phyloP scores from a whole-genome alignment of 2,888 invertebrate species.

The Folsomia candida region DNA sequence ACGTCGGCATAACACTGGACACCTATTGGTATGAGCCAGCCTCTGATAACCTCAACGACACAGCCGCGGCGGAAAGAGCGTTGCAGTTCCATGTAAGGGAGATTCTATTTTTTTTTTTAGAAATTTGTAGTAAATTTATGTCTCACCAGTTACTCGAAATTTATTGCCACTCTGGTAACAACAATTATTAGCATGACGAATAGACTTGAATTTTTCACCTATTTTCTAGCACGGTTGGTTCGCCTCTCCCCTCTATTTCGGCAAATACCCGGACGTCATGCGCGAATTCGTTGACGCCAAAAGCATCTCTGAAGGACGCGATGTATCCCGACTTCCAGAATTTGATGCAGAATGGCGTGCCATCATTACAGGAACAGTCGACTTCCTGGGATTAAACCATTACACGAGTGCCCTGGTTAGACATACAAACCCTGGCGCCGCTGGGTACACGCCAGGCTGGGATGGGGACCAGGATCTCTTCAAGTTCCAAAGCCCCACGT shows the following conservation, averaged over 20 bases:
- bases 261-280: slow-evolving; percentile 53
- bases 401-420: slow-evolving; percentile 52
- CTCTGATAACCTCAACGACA: neutral
- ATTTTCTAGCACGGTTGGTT: slow-evolving; percentile 53
- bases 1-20: slow-evolving; percentile 32
- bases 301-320: slow-evolving; percentile 52
- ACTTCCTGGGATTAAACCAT: slow-evolving; percentile 56
- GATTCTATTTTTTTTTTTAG: no score
- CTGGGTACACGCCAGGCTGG: slow-evolving; percentile 15
- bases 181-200: no score
- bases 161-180: no score
- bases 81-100: slow-evolving; percentile 46
- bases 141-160: no score
- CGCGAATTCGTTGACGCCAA: slow-evolving; percentile 52
- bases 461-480: slow-evolving; percentile 23
- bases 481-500: slow-evolving; percentile 20
- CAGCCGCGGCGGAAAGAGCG: slow-evolving; percentile 50
- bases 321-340: slow-evolving; percentile 42
- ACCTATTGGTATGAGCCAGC: slow-evolving; percentile 32
- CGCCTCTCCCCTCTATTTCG: slow-evolving; percentile 50
- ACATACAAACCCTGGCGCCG: neutral
- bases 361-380: slow-evolving; percentile 52
- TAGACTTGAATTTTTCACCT: neutral
- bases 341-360: slow-evolving; percentile 36
- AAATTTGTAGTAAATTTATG: no score